These are phyloP conservation scores for Ceratosolen fusciceps DNA, from an alignment of 1,140 invertebrate species.

Conservation along the genomic window DNA sequence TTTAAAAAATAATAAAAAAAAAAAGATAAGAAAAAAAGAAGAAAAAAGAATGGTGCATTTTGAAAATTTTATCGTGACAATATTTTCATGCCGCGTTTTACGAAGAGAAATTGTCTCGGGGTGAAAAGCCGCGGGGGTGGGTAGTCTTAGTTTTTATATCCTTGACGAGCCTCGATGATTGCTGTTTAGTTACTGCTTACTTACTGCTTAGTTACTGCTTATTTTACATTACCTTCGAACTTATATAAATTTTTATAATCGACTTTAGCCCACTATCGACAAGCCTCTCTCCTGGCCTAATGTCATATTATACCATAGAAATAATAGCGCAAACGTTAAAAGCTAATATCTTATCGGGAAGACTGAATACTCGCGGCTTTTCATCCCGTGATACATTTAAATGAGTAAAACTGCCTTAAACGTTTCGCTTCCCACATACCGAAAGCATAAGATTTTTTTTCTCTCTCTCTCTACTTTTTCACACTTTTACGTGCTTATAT, in stretches of 20 bases:
- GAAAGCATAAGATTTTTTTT: neutral
- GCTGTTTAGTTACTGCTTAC: neutral
- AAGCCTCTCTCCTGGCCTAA: neutral
- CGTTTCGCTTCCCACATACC: neutral
- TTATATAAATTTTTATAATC: too few relatives aligned
- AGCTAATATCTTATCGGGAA: too few relatives aligned
- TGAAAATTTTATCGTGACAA: slow-evolving; percentile 6
- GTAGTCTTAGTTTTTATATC: slow-evolving; percentile 15
- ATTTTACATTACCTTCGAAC: too few relatives aligned
- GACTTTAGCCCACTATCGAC: neutral
- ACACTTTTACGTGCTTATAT: neutral
- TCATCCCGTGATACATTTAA: slow-evolving; percentile 11
- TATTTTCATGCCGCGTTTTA: slow-evolving; percentile 3
- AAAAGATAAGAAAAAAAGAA: too few relatives aligned
- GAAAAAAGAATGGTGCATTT: neutral
- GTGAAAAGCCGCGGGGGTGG: slow-evolving; percentile 8
- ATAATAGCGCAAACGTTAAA: too few relatives aligned
- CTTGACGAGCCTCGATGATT: neutral
- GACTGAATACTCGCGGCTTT: slow-evolving; percentile 11
- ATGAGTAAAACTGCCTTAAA: slow-evolving; percentile 7
- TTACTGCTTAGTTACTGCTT: too few relatives aligned
- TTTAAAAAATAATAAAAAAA: too few relatives aligned
- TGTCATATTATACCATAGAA: too few relatives aligned
- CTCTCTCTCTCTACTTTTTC: slow-evolving; percentile 16
- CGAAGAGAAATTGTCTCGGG: neutral